Evolutionary conservation across 2,888 invertebrate species (phyloP).

Genomic region (Entomobrya multifasciata): DNA sequence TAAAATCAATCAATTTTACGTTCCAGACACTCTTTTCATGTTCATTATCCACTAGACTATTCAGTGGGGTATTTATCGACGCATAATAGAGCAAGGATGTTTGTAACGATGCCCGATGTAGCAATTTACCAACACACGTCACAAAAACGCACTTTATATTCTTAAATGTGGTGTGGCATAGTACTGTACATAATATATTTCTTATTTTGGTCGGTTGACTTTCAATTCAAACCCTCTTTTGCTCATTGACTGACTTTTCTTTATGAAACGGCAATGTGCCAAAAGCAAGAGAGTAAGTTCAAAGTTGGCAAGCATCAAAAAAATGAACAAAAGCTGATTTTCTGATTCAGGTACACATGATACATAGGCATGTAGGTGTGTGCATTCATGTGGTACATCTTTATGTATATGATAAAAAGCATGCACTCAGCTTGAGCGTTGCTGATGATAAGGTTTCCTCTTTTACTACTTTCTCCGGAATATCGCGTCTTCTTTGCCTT

Average conservation of each 20-base stretch:
- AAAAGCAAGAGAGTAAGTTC: constrained; percentile 18
- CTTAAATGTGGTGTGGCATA: no score
- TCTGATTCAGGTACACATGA: not conserved
- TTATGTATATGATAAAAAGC: not conserved
- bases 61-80: no score
- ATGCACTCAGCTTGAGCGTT: not conserved
- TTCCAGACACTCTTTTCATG: no score
- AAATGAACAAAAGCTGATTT: constrained; percentile 18
- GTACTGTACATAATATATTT: constrained; percentile 8
- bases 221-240: not conserved
- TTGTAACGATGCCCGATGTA: no score
- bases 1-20: no score
- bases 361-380: not conserved
- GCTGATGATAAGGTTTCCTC: constrained; percentile 9
- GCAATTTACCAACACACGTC: no score
- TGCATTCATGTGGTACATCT: not conserved
- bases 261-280: constrained; percentile 18
- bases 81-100: no score
- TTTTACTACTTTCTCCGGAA: not conserved
- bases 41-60: no score
- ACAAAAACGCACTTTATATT: no score
- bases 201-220: constrained; percentile 25
- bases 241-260: not conserved
- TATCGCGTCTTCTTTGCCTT: not conserved
- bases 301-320: not conserved